A percentile compares a stretch with the other conserved stretches of the same genome.
These are phyloP conservation scores for Galbula dea DNA, from an alignment of 2,113 vertebrate species.

Conservation along the genomic window DNA sequence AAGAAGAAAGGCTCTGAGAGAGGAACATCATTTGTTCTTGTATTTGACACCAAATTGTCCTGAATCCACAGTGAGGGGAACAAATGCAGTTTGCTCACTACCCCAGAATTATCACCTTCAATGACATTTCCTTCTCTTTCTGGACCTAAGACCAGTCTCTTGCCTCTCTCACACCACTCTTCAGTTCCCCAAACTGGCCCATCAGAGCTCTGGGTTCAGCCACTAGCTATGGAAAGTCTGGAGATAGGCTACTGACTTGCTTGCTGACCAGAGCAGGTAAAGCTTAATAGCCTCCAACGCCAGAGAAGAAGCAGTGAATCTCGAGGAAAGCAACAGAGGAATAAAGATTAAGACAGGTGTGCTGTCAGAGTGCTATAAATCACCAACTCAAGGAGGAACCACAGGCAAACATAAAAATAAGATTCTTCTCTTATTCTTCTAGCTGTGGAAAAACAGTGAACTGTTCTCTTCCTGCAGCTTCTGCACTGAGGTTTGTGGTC, in stretches of 20 bases:
- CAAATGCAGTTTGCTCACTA: background rate
- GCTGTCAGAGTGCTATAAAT: constrained; percentile 7
- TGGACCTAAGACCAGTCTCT: background rate
- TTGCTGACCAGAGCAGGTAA: background rate
- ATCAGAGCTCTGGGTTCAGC: background rate
- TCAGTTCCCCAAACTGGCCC: background rate
- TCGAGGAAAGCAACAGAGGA: background rate
- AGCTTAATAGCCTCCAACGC: background rate
- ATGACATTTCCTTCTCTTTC: background rate
- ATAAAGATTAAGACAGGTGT: background rate
- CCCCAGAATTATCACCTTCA: background rate
- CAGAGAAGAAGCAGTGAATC: background rate
- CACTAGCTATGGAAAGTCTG: background rate
- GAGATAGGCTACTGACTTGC: background rate
- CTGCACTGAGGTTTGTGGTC: background rate
- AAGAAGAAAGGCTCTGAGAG: background rate
- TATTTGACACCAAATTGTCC: background rate
- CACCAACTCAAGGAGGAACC: background rate
- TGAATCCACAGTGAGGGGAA: background rate
- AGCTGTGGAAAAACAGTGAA: background rate
- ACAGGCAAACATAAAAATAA: background rate
- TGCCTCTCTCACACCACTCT: background rate
- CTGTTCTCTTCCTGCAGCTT: background rate
- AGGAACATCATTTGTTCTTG: background rate
- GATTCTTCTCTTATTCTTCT: background rate